These are phyloP conservation scores for Ictidomys tridecemlineatus DNA, from an alignment of 2,113 vertebrate species.

Conservation along the genomic window DNA sequence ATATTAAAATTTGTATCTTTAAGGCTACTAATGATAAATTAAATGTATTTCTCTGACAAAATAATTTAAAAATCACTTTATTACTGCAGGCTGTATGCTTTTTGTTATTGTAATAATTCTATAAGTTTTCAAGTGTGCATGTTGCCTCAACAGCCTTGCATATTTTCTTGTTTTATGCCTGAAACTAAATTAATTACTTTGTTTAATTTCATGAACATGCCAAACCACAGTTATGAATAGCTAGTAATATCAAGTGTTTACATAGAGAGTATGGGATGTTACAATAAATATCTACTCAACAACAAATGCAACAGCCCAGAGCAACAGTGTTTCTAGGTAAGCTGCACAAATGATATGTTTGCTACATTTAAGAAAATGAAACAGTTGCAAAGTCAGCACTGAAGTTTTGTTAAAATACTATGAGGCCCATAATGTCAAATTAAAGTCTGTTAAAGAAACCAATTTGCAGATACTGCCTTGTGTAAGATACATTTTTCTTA, in stretches of 20 bases:
- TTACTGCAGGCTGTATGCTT: slow-evolving; percentile 83
- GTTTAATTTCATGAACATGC: slow-evolving; percentile 91
- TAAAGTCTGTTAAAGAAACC: slow-evolving; percentile 55
- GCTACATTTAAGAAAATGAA: slow-evolving; percentile 88
- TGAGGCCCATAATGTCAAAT: background rate
- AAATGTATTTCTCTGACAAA: slow-evolving; percentile 87
- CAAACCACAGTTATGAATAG: slow-evolving; percentile 92
- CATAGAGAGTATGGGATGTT: slow-evolving; percentile 79
- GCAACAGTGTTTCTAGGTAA: slow-evolving; percentile 84
- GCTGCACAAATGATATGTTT: slow-evolving; percentile 85
- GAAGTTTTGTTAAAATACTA: slow-evolving; percentile 53
- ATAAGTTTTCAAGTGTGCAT: slow-evolving; percentile 67
- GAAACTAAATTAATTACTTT: slow-evolving; percentile 93
- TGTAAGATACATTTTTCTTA: background rate
- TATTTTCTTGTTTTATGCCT: slow-evolving; percentile 81
- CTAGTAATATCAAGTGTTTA: slow-evolving; percentile 90
- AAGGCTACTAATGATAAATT: slow-evolving; percentile 88
- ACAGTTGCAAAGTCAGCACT: slow-evolving; percentile 84
- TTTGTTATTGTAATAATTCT: slow-evolving; percentile 81
- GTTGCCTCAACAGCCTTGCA: slow-evolving; percentile 68
- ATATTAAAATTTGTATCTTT: slow-evolving; percentile 87
- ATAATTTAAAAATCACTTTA: slow-evolving; percentile 87
- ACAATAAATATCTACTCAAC: slow-evolving; percentile 75
- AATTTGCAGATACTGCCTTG: slow-evolving; percentile 13
- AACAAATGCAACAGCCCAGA: slow-evolving; percentile 68